These are phyloP conservation scores for Neoniphon sammara DNA, from an alignment of 2,797 vertebrate genomes.

Conservation along the genomic window DNA sequence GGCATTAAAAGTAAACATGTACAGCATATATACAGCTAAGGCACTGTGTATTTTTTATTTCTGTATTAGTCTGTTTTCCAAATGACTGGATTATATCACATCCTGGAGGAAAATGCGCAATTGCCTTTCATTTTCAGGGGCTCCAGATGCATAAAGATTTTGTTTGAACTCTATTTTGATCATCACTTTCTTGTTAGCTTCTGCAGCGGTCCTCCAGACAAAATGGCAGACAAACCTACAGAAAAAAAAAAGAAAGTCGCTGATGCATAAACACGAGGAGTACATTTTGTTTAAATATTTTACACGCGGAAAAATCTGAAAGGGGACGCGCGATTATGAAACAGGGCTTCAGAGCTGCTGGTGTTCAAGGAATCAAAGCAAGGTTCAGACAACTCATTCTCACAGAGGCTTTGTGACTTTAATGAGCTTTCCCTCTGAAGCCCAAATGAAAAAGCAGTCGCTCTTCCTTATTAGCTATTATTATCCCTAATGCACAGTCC, in stretches of 20 bases:
- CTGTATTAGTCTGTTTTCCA: no score
- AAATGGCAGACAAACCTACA: conserved; percentile 32
- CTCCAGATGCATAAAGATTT: no score
- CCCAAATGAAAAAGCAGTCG: conserved; percentile 36
- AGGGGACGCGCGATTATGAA: conserved; percentile 40
- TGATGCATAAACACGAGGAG: conserved; percentile 19
- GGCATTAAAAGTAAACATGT: no score
- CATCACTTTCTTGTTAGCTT: conserved; percentile 5
- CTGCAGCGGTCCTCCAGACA: conserved; percentile 20
- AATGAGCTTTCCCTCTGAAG: conserved; percentile 47
- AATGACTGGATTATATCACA: no score
- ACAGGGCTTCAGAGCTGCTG: conserved; percentile 41
- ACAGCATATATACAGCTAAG: no score
- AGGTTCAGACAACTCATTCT: conserved; percentile 45
- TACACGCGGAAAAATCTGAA: conserved; percentile 40
- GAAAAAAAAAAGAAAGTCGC: conserved; percentile 20
- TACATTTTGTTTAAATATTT: conserved; percentile 58
- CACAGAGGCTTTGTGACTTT: conserved; percentile 12
- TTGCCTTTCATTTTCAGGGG: no score
- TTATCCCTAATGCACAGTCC: conserved; percentile 25
- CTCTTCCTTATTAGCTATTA: conserved; percentile 21
- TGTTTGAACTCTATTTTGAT: no score
- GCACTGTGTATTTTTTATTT: no score
- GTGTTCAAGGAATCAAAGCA: conserved; percentile 48
- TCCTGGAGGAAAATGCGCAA: no score